These are phyloP conservation scores for Larimichthys crocea DNA, from an alignment of 2,113 vertebrate species.

Conservation along the genomic window DNA sequence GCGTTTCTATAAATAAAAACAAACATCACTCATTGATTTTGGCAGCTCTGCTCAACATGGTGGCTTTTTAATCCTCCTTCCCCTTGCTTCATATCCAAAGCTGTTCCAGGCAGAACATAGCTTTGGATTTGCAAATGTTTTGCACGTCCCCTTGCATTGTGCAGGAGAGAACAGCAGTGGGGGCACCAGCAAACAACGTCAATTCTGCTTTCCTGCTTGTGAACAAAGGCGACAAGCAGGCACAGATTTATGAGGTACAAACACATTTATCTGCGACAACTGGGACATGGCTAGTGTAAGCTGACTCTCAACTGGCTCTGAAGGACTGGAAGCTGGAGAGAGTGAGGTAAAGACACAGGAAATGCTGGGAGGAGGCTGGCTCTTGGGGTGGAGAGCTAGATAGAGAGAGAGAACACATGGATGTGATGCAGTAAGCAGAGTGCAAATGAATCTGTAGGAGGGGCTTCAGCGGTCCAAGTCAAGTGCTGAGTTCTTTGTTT, in stretches of 20 bases:
- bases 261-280: constrained; percentile 58
- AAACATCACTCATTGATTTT: constrained; percentile 28
- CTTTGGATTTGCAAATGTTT: constrained; percentile 41
- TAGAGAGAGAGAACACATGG: constrained; percentile 22
- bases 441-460: constrained; percentile 67
- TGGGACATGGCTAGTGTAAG: constrained; percentile 37
- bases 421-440: constrained; percentile 68
- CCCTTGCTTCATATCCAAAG: constrained; percentile 34
- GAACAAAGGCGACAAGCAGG: constrained; percentile 52
- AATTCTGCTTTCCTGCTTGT: constrained; percentile 39
- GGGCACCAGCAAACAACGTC: constrained; percentile 28
- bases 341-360: constrained; percentile 42
- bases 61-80: constrained; percentile 12
- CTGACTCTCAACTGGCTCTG: constrained; percentile 28
- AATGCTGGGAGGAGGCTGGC: neutral
- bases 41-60: constrained; percentile 1
- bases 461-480: constrained; percentile 56
- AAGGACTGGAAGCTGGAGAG: constrained; percentile 18
- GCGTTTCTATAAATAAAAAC: constrained; percentile 20
- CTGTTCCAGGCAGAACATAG: neutral
- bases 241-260: constrained; percentile 51
- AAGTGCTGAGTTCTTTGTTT: constrained; percentile 78
- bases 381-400: neutral
- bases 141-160: constrained; percentile 12
- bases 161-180: neutral